Conservation (phyloP, 2,888 invertebrate species). For the Bombyx huttoni region DNA sequence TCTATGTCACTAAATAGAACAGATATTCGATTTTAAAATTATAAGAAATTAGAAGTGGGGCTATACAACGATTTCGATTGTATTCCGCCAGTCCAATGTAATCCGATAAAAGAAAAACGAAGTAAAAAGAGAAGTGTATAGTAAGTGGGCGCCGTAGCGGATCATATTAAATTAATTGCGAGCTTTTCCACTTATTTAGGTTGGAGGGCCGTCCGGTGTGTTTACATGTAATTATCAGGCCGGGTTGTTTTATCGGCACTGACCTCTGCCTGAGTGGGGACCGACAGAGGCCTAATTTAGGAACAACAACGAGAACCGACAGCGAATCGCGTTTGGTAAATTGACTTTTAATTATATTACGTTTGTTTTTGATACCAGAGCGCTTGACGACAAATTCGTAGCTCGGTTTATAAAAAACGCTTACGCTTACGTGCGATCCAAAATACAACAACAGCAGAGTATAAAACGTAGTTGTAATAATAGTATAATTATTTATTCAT, state of each 20-base stretch:
- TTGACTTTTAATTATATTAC: constrained; percentile 10
- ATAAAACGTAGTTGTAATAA: too few relatives aligned
- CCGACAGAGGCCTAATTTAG: constrained; percentile 36
- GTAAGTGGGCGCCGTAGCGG: background rate
- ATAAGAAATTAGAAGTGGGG: too few relatives aligned
- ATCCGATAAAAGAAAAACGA: background rate
- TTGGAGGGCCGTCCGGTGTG: constrained; percentile 14
- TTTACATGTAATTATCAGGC: constrained; percentile 52
- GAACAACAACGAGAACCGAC: constrained; percentile 27
- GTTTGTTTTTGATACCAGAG: too few relatives aligned
- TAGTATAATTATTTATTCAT: too few relatives aligned
- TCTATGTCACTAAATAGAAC: too few relatives aligned
- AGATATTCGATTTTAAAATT: too few relatives aligned
- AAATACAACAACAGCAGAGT: too few relatives aligned
- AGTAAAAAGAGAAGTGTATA: background rate
- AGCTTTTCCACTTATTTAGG: constrained; percentile 13
- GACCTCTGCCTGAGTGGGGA: constrained; percentile 22
- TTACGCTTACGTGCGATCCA: too few relatives aligned
- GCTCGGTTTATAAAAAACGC: too few relatives aligned
- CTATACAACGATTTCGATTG: too few relatives aligned
- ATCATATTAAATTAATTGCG: constrained; percentile 1
- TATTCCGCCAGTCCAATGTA: background rate
- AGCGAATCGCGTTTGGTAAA: constrained; percentile 19
- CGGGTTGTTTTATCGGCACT: constrained; percentile 34
- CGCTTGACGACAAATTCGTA: too few relatives aligned